These are phyloP conservation scores for Tachysurus fulvidraco DNA, from an alignment of 2,113 vertebrate genomes.

Conservation along the genomic window DNA sequence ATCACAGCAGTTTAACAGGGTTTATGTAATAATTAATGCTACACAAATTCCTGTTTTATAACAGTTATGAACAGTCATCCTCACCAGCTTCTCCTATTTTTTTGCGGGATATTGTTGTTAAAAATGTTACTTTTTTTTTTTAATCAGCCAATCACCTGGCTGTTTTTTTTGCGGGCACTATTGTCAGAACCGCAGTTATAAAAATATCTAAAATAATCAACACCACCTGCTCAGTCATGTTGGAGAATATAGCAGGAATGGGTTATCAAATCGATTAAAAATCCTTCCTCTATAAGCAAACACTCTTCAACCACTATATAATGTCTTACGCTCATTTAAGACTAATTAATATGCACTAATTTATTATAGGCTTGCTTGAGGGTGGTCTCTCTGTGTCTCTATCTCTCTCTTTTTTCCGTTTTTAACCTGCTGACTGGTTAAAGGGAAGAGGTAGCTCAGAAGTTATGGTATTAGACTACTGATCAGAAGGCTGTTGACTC, in stretches of 20 bases:
- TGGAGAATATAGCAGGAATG: background rate
- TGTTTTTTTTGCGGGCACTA: background rate
- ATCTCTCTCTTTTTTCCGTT: background rate
- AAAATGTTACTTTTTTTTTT: background rate
- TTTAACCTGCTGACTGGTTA: background rate
- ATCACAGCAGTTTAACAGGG: background rate
- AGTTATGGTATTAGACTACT: too few relatives aligned
- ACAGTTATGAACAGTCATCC: background rate
- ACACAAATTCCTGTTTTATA: background rate
- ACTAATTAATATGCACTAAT: too few relatives aligned
- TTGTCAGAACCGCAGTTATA: background rate
- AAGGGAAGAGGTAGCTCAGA: background rate
- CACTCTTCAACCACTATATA: too few relatives aligned
- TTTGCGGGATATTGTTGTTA: background rate
- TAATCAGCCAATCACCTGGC: too few relatives aligned
- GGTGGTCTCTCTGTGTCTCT: too few relatives aligned
- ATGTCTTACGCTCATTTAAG: too few relatives aligned
- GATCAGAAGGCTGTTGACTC: too few relatives aligned
- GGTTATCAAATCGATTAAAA: background rate
- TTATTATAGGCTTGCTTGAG: too few relatives aligned
- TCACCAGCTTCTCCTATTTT: background rate
- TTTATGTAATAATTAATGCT: background rate
- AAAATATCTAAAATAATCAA: background rate
- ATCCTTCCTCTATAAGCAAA: too few relatives aligned
- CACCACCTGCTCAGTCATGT: background rate